Evolutionary conservation across 2,797 vertebrate species (phyloP).

Genomic region (Helarctos malayanus): DNA sequence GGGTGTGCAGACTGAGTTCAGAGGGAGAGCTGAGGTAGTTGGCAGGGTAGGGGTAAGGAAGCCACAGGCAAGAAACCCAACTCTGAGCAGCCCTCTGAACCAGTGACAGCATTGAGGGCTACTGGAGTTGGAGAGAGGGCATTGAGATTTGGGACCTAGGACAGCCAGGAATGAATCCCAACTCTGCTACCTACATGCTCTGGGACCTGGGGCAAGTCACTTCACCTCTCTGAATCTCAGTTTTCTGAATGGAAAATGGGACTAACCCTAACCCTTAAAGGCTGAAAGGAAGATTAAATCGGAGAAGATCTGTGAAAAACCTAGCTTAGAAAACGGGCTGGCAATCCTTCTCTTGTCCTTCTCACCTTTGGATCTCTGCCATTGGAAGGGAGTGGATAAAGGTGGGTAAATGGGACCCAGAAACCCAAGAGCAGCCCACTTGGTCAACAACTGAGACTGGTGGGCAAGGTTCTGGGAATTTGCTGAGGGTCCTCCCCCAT

Average conservation of each 20-base stretch:
- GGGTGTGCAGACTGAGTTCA: neutral
- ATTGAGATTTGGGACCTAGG: neutral
- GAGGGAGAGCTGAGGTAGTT: neutral
- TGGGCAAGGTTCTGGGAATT: neutral
- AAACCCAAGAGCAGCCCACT: neutral
- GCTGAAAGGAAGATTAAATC: neutral
- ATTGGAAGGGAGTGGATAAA: neutral
- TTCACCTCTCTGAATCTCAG: neutral
- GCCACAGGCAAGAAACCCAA: neutral
- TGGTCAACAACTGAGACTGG: neutral
- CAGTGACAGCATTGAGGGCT: neutral
- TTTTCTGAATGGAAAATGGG: neutral
- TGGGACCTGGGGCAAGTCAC: neutral
- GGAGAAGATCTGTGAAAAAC: neutral
- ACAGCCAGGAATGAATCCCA: neutral
- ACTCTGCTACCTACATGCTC: neutral
- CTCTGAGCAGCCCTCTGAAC: neutral
- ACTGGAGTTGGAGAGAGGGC: neutral
- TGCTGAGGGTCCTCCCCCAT: neutral
- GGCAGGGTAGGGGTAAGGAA: rapidly evolving
- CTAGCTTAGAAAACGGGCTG: neutral
- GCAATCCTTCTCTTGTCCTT: neutral
- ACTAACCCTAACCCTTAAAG: neutral
- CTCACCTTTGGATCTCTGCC: neutral
- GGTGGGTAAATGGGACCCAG: neutral